Evolutionary conservation across 2,888 invertebrate genomes (phyloP), one percentile per base, ranked within the genome.

Genomic region (Rhagophthalmus giganteus): DNA sequence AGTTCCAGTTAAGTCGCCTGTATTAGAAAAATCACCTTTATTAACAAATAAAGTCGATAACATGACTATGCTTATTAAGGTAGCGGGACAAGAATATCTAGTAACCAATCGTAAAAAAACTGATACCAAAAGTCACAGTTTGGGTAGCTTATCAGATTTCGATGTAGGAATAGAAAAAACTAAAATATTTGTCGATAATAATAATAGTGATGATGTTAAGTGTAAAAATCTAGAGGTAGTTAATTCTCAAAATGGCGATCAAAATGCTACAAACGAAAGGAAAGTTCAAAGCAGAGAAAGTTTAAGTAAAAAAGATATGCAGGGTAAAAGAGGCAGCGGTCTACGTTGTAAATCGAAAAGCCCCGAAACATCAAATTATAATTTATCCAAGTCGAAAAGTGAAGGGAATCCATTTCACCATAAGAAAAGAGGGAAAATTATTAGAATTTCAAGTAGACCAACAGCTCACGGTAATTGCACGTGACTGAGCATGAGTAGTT

Each of bases 61-160:
- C 57, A 70, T 71, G 16, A 72, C 72, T 46, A 75, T 75, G 75
- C 62, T 72, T 31, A 75, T 75, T 44, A 74, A 73, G 59, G 74
- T 75, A 27, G 75, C 72, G n/a, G 75, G 75, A 16, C 70, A 74
- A 48, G 73, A 74, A 61, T 75, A 75, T 60, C 70, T 69, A 49
- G 75, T 75, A 32, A 74, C 73, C 37, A 74, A 74, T 54, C 67
- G 67, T 32, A 69, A 69, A 32, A 72, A 69, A 57, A 69, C 68
- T 42, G 67, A 66, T 54, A 57, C 54, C 14, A 74, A 75, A 62
- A 73, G 73, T 55, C 72, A 70, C 42, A 74, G 74, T 62, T 63
- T 75, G 57, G 72, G 73, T 50, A 74, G 73, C 56, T 64, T 75
- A 54, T 65, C 72, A 5, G 74, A 75, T 65, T 69, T 75, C 40